Percentiles rank a stretch among this genome's conserved stretches.
These are phyloP conservation scores for Hoplostethus mediterraneus DNA, from an alignment of 2,797 vertebrate genomes.

Conservation along the genomic window DNA sequence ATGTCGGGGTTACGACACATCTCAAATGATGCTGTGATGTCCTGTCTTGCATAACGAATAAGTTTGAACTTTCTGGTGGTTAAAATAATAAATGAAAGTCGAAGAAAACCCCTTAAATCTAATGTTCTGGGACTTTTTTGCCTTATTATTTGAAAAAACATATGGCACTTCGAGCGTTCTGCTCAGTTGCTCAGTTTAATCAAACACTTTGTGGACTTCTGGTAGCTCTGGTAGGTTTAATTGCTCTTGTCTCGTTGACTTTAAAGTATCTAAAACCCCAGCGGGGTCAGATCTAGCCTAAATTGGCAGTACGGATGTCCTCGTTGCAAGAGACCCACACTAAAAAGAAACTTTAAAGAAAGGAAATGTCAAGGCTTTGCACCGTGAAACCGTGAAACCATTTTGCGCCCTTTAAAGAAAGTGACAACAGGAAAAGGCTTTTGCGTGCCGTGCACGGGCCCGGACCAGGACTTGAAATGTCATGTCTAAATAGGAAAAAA, in stretches of 20 bases:
- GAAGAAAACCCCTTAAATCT: conserved; percentile 11
- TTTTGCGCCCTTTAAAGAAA: conserved; percentile 22
- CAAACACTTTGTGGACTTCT: conserved; percentile 52
- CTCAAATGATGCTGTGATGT: conserved; percentile 10
- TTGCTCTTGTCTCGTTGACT: conserved; percentile 49
- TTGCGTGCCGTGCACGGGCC: neutral
- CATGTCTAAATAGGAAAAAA: conserved; percentile 14
- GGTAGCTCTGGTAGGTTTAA: conserved; percentile 41
- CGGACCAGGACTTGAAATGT: conserved; percentile 7
- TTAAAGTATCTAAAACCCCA: conserved; percentile 17
- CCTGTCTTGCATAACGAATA: conserved; percentile 16
- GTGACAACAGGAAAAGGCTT: conserved; percentile 23
- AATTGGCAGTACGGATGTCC: conserved; percentile 16
- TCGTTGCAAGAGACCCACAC: neutral
- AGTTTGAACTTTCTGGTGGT: conserved; percentile 32
- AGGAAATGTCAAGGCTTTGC: neutral
- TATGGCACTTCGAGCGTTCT: conserved; percentile 56
- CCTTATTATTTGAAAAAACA: conserved; percentile 48
- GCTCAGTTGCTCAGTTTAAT: conserved; percentile 66
- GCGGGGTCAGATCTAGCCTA: conserved; percentile 9
- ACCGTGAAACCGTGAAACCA: neutral
- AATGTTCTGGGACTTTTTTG: neutral
- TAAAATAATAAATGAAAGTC: conserved; percentile 5
- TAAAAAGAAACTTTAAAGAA: neutral
- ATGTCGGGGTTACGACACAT: conserved; percentile 2